These are phyloP conservation scores for Samia ricini DNA, from an alignment of 1,140 invertebrate genomes.

Conservation along the genomic window DNA sequence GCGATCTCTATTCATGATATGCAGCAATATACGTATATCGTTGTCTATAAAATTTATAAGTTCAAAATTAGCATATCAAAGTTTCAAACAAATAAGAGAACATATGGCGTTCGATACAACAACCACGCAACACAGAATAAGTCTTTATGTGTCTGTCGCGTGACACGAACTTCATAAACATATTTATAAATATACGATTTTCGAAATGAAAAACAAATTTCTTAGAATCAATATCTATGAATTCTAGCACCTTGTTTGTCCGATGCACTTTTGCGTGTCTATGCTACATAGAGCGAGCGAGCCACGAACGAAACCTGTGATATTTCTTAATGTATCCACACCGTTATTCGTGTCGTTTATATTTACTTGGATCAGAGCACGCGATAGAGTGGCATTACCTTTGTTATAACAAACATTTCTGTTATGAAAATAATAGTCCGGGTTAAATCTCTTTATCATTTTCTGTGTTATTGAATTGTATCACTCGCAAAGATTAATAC, in stretches of 20 bases:
- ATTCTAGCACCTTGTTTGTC: conserved; percentile 18
- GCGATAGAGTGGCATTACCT: not conserved
- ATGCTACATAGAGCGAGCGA: not conserved
- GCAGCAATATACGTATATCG: not conserved
- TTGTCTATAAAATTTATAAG: not conserved
- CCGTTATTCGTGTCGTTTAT: not conserved
- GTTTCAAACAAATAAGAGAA: not conserved
- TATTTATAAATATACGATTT: not conserved
- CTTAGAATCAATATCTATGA: conserved; percentile 11
- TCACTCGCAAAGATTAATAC: not conserved
- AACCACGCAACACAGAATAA: not conserved
- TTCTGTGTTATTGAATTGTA: not conserved
- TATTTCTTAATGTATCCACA: conserved; percentile 2
- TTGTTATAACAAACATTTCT: not conserved
- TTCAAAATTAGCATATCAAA: not conserved
- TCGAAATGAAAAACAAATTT: not conserved
- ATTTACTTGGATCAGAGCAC: not conserved
- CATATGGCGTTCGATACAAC: not conserved
- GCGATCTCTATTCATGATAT: not conserved
- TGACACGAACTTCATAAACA: conserved; percentile 1
- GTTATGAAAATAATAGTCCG: not conserved
- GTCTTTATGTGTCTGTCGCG: conserved; percentile 10
- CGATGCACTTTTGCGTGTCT: not conserved
- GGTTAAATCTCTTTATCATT: not conserved
- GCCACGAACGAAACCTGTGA: not conserved